A percentile compares a stretch with the other conserved stretches of the same genome.
phyloP scores from a whole-genome alignment of 2,888 invertebrate species.

The Cheilosia vernalis region DNA sequence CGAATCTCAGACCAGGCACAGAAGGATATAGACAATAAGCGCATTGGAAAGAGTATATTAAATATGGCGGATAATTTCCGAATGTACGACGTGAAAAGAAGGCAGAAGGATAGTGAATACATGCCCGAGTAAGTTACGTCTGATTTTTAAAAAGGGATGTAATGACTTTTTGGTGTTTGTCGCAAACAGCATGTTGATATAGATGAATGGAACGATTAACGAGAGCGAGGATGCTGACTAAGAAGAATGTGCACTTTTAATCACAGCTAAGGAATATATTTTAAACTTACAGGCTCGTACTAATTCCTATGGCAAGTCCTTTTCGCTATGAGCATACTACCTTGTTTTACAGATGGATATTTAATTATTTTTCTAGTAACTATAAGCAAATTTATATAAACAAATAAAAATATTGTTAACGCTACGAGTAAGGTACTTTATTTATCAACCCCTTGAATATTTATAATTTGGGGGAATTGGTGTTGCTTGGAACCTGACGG shows the following conservation, averaged over 20 bases:
- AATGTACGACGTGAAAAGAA: constrained; percentile 72
- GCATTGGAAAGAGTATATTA: constrained; percentile 85
- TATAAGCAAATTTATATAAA: no score
- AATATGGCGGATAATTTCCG: constrained; percentile 80
- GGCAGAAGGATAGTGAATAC: constrained; percentile 72
- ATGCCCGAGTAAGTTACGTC: constrained; percentile 79
- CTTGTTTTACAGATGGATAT: not conserved
- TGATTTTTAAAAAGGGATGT: not conserved
- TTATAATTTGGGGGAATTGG: no score
- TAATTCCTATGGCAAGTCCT: not conserved
- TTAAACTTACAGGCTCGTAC: not conserved
- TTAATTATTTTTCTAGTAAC: no score
- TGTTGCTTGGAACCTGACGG: no score
- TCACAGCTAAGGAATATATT: not conserved
- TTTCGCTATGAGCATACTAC: not conserved
- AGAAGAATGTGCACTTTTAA: not conserved
- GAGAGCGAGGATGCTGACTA: no score
- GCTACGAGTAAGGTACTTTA: no score
- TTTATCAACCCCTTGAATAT: no score
- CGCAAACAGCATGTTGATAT: constrained; percentile 45
- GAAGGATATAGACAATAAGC: constrained; percentile 87
- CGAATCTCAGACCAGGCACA: constrained; percentile 87
- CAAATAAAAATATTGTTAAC: no score
- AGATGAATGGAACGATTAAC: not conserved
- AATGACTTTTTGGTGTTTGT: not conserved